Evolutionary conservation across 2,888 invertebrate species (phyloP), one percentile per base, ranked within the genome.

Genomic region (Kryphioiulus occultus): DNA sequence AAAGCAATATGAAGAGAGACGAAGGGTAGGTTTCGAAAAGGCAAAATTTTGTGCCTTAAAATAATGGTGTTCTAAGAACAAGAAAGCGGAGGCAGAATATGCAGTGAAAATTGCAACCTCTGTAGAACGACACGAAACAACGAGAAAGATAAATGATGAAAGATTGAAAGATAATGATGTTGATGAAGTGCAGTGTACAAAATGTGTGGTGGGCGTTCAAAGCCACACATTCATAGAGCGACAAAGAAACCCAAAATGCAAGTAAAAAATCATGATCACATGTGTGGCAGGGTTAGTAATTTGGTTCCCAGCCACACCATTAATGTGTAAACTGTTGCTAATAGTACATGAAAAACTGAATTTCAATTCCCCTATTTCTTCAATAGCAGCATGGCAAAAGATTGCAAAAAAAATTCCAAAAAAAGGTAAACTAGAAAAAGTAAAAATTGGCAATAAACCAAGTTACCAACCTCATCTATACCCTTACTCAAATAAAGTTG

Each of bases 41-140:
- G 68, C 22, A 68, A 26, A 68, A 68, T 68, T 22, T n/a, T n/a
- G 68, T 68, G 68, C 68, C 68, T 68, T 10, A 68, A 68, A 68
- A 68, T 68, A 68, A 53, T 19, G 17, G 85, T 85, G 42, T 42
- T 32, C 26, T 15, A 44, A 85, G 35, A 42, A 86, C n/a, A 17
- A 42, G 47, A 86, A 84, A 84, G 39, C 35, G 22, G 12, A 42
- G 85, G 85, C 85, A 84, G 47, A n/a, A n/a, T 86, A 44, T 32
- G 86, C 42, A 39, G 44, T 44, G 42, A 47, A 68, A 7, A 26
- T 68, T 68, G 68, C 68, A 68, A 68, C 22, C 68, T 26, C 26
- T 68, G 68, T 26, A 68, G 68, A 68, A 26, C 22, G 68, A 68
- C 68, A 68, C 22, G 22, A 22, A 68, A 68, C 68, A 68, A 68